Percentiles rank a stretch among this genome's conserved stretches.
Evolutionary conservation across 2,888 invertebrate genomes (phyloP).

Genomic region (Rhagium mordax): DNA sequence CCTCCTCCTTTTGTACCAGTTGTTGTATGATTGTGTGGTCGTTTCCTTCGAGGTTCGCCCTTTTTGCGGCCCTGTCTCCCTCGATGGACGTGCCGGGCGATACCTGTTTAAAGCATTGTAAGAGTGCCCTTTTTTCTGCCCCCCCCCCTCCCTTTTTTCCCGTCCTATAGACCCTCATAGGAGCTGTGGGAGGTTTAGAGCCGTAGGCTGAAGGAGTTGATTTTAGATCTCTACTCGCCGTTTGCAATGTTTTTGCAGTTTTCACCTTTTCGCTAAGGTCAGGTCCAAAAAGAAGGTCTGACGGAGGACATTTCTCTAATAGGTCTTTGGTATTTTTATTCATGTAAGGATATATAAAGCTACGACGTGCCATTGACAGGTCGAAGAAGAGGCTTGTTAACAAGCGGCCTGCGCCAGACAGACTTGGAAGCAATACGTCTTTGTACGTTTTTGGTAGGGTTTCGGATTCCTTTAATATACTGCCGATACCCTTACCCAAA

Average conservation of each 20-base stretch:
- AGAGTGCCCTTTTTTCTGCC: background rate
- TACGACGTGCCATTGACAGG: slow-evolving; percentile 28
- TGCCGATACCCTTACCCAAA: background rate
- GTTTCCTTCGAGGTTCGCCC: background rate
- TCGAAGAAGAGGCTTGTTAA: slow-evolving; percentile 22
- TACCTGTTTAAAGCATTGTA: background rate
- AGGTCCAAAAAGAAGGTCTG: slow-evolving; percentile 34
- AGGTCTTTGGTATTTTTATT: slow-evolving; percentile 29
- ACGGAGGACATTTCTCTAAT: slow-evolving; percentile 27
- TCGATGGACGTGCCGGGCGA: background rate
- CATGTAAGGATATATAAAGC: slow-evolving; percentile 32
- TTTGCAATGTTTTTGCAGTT: background rate
- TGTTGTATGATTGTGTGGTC: background rate
- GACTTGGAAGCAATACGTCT: background rate
- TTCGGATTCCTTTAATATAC: background rate
- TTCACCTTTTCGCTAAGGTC: slow-evolving; percentile 32
- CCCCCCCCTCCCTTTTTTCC: background rate
- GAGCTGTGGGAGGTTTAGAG: background rate
- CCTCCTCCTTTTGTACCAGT: background rate
- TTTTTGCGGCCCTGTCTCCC: background rate
- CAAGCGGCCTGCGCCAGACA: background rate
- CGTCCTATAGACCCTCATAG: background rate
- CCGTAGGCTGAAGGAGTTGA: background rate
- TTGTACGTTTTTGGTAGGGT: background rate
- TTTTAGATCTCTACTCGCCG: background rate